These are phyloP conservation scores for Halocaridina rubra DNA, from an alignment of 2,888 invertebrate species.

Conservation along the genomic window DNA sequence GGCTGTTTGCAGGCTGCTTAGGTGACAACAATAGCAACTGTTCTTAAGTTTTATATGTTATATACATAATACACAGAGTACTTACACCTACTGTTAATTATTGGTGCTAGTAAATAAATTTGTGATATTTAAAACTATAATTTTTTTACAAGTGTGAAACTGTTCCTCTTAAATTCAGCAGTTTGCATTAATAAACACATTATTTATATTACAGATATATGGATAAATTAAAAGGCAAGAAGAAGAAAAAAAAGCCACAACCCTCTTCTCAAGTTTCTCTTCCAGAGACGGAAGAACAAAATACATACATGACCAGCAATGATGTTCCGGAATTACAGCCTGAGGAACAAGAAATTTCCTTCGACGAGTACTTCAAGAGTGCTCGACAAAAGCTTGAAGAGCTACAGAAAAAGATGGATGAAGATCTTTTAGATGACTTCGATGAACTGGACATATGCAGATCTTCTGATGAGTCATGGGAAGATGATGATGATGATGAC, in stretches of 20 bases:
- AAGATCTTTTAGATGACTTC: slow-evolving; percentile 29
- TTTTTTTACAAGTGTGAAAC: no score
- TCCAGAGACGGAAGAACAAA: not conserved
- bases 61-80: no score
- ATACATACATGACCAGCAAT: no score
- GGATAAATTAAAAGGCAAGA: slow-evolving; percentile 40
- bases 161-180: no score
- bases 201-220: slow-evolving; percentile 27
- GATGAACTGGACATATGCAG: slow-evolving; percentile 12
- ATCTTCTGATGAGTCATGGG: slow-evolving; percentile 18
- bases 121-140: no score
- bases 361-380: slow-evolving; percentile 37
- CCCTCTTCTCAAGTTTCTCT: not conserved
- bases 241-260: not conserved
- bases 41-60: no score
- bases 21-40: no score
- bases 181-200: not conserved
- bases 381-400: slow-evolving; percentile 48
- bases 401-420: slow-evolving; percentile 40
- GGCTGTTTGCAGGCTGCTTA: no score
- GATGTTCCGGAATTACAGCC: not conserved
- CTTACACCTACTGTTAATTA: no score
- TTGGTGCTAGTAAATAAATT: no score
- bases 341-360: not conserved
- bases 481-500: slow-evolving; percentile 1